Percentiles rank a stretch among this genome's conserved stretches.
Evolutionary conservation across 1,140 invertebrate genomes (phyloP).

Genomic region (Battus philenor): DNA sequence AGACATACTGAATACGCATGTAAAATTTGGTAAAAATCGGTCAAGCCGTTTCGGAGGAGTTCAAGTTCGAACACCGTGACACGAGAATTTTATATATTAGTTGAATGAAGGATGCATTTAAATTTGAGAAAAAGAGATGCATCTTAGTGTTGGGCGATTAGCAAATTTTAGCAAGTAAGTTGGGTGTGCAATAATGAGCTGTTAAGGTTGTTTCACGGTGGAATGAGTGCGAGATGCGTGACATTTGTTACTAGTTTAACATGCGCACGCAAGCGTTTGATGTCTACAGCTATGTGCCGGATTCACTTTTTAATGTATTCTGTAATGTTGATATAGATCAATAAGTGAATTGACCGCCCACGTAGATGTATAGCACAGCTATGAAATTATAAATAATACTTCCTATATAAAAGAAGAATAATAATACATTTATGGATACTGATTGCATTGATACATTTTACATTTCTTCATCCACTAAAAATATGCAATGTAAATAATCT

Average conservation of each 20-base stretch:
- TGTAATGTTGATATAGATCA: not conserved
- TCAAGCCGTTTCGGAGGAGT: too few species aligned
- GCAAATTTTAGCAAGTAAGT: not conserved
- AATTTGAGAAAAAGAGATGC: too few species aligned
- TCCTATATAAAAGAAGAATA: not conserved
- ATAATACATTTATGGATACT: not conserved
- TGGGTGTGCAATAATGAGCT: not conserved
- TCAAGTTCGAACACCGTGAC: too few species aligned
- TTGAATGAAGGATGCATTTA: too few species aligned
- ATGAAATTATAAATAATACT: too few species aligned
- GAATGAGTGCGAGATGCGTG: not conserved
- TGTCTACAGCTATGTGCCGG: not conserved
- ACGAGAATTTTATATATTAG: too few species aligned
- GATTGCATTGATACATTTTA: not conserved
- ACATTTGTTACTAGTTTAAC: not conserved
- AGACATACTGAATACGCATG: too few species aligned
- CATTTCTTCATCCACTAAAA: not conserved
- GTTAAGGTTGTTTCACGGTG: conserved; percentile 10
- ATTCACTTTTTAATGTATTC: conserved; percentile 10
- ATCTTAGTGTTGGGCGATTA: too few species aligned
- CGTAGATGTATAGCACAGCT: too few species aligned
- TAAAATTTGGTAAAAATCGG: too few species aligned
- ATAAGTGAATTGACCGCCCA: not conserved
- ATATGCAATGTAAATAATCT: too few species aligned
- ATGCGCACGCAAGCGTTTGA: not conserved